These are phyloP conservation scores for Pogonognathellus flavescens DNA, from an alignment of 1,140 invertebrate genomes.

Conservation along the genomic window DNA sequence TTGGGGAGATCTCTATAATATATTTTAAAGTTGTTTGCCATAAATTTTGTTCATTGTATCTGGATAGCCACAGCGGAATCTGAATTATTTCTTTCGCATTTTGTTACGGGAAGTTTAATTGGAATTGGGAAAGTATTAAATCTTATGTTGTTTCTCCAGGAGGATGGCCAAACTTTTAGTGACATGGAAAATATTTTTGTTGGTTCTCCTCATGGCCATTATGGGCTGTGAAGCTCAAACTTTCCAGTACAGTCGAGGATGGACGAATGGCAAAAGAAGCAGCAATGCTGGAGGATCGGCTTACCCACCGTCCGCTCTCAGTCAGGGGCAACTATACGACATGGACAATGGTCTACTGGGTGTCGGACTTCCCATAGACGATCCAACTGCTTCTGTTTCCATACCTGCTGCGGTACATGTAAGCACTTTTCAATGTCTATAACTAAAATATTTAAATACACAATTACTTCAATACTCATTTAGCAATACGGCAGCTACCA, in stretches of 20 bases:
- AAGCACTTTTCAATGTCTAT: background rate
- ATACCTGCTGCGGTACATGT: slow-evolving; percentile 21
- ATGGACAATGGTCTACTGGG: slow-evolving; percentile 27
- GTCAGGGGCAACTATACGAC: slow-evolving; percentile 43
- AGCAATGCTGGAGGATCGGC: slow-evolving; percentile 5
- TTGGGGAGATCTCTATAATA: no score
- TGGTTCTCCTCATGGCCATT: slow-evolving; percentile 55
- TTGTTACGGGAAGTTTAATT: no score
- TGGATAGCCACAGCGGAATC: no score
- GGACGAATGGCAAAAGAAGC: slow-evolving; percentile 76
- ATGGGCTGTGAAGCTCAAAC: slow-evolving; percentile 74
- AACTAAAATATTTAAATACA: no score
- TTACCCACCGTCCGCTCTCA: background rate
- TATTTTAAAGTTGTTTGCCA: no score
- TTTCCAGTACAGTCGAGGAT: slow-evolving; percentile 82
- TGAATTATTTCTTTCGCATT: no score
- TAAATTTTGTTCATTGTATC: no score
- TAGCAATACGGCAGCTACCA: no score
- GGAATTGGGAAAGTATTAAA: no score
- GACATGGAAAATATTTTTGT: slow-evolving; percentile 55
- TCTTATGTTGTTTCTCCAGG: background rate
- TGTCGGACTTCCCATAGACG: slow-evolving; percentile 20
- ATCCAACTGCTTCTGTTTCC: slow-evolving; percentile 36
- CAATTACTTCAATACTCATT: no score
- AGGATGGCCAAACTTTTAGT: slow-evolving; percentile 13